Evolutionary conservation across 2,888 invertebrate species (phyloP), one percentile per base, ranked within the genome.

Genomic region (Hirtodrosophila trivittata): DNA sequence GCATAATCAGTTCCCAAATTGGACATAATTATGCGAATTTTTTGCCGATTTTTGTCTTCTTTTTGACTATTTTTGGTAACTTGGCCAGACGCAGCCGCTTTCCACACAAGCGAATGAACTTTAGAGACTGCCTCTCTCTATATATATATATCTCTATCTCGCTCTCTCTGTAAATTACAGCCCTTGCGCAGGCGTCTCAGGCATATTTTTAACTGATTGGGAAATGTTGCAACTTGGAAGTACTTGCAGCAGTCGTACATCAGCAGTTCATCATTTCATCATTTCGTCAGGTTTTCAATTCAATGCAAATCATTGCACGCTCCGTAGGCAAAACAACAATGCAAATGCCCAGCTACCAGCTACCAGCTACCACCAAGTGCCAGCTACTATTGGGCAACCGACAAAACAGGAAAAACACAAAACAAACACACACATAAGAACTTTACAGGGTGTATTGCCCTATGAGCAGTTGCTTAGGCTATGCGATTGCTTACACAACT

Each of bases 271-370:
- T 18, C 62, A 41, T 57, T 13, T 63, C 42, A 59, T 16, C 74
- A 76, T 82, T 78, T 78, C 83, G 52, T 78, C 78, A 78, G 80
- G 51, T 71, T 60, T 21, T 35, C 71, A 64, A 80, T 80, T 80
- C 71, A 83, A 80, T 80, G 80, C 80, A 80, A 80, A 83, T 83
- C 62, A 55, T 65, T 64, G 33, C 63, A 64, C 56, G 60, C 60
- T 66, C 39, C 12, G 58, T 14, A 45, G 46, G 25, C 58, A 47
- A 42, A 50, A 38, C 41, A 55, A 21, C 32, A 26, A 18, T 10
- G 35, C 35, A 35, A 12, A 12, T 35, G 28, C n/a, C n/a, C 18
- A 21, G 18, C 18, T 21, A 47, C 26, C n/a, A n/a, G n/a, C n/a
- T n/a, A n/a, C n/a, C n/a, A n/a, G n/a, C n/a, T n/a, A n/a, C n/a